These are phyloP conservation scores for Perca fluviatilis DNA, from an alignment of 2,113 vertebrate species.

Conservation along the genomic window DNA sequence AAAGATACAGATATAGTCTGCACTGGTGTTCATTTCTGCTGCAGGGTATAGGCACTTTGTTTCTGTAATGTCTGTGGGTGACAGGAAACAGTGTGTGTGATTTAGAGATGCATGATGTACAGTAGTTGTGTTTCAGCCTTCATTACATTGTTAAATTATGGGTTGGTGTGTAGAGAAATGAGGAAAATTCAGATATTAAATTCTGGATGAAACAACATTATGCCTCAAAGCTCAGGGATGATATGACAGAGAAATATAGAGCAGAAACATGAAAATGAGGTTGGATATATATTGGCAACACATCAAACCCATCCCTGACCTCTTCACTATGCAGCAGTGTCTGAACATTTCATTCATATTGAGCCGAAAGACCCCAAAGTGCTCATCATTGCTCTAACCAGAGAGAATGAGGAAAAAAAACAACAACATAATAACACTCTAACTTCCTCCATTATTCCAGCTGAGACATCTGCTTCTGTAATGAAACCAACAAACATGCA, in stretches of 20 bases:
- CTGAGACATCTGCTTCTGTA: slow-evolving; percentile 70
- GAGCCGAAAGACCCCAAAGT: slow-evolving; percentile 36
- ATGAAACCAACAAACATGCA: slow-evolving; percentile 77
- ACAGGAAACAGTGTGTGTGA: slow-evolving; percentile 1
- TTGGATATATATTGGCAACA: slow-evolving; percentile 13
- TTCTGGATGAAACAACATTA: slow-evolving; percentile 13
- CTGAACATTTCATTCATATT: slow-evolving; percentile 44
- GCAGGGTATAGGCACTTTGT: slow-evolving; percentile 2
- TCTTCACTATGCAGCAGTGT: background rate
- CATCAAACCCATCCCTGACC: slow-evolving; percentile 34
- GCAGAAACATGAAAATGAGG: slow-evolving; percentile 30
- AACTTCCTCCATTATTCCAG: slow-evolving; percentile 64
- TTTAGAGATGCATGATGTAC: slow-evolving; percentile 13
- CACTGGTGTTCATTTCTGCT: slow-evolving; percentile 5
- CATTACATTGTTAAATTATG: background rate
- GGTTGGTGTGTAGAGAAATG: background rate
- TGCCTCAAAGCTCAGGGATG: slow-evolving; percentile 18
- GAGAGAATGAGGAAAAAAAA: background rate
- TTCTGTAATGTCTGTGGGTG: slow-evolving; percentile 9
- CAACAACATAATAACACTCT: slow-evolving; percentile 55
- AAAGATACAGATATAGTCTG: background rate
- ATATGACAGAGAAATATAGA: slow-evolving; percentile 4
- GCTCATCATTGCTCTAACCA: slow-evolving; percentile 48
- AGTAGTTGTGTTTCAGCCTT: slow-evolving; percentile 9
- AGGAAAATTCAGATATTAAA: slow-evolving; percentile 43